phyloP scores from a whole-genome alignment of 2,113 vertebrate species.

The Pelmatolapia mariae region DNA sequence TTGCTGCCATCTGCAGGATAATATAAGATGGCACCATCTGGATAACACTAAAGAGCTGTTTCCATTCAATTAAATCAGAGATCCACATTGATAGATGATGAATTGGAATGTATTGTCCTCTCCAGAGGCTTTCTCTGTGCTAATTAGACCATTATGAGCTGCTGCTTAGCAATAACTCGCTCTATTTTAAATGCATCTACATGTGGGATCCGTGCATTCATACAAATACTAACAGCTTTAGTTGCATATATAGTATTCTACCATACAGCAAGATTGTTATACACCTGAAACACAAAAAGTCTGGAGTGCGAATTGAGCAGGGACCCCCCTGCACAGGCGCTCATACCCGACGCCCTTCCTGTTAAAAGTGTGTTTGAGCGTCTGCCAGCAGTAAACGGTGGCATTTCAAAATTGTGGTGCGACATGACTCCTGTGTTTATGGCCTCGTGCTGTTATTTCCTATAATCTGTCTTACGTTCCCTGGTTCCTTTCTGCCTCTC shows the following conservation, averaged over 20 bases:
- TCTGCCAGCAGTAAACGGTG: conserved; percentile 13
- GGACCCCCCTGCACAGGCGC: neutral
- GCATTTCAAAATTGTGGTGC: conserved; percentile 8
- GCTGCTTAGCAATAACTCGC: neutral
- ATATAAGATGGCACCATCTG: neutral
- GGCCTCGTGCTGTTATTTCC: conserved; percentile 23
- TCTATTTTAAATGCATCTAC: neutral
- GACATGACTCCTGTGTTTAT: conserved; percentile 18
- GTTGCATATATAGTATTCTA: neutral
- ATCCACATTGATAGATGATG: conserved; percentile 14
- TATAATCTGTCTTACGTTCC: conserved; percentile 36
- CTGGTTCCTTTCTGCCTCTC: neutral
- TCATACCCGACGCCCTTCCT: neutral
- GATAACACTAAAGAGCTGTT: neutral
- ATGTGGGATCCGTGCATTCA: neutral
- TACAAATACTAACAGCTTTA: neutral
- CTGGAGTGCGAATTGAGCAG: neutral
- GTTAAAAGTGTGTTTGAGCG: neutral
- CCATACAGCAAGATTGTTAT: neutral
- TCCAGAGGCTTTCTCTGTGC: neutral
- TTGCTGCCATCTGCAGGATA: conserved; percentile 59
- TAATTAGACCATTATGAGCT: conserved; percentile 1
- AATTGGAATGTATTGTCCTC: conserved; percentile 1
- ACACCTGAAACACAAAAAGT: neutral
- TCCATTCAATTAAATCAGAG: conserved; percentile 20